phyloP scores from a whole-genome alignment of 2,113 vertebrate genomes.

The Paedocypris sp. region DNA sequence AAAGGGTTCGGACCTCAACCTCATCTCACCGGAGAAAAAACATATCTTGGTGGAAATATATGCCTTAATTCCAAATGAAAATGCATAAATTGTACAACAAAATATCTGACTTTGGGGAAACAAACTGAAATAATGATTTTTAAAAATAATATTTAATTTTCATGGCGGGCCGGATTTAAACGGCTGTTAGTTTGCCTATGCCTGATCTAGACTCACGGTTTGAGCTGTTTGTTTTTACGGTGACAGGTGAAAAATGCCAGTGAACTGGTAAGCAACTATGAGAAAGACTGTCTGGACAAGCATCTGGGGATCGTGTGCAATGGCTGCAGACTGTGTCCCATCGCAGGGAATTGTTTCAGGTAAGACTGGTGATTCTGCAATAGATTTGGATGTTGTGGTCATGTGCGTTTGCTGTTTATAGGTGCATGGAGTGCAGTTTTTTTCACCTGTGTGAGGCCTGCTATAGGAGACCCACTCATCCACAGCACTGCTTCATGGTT shows the following conservation, averaged over 20 bases:
- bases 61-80: too few relatives aligned
- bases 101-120: too few relatives aligned
- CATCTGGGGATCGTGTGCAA: conserved; percentile 61
- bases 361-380: conserved; percentile 22
- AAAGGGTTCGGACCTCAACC: too few relatives aligned
- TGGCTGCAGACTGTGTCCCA: conserved; percentile 47
- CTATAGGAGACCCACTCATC: conserved; percentile 40
- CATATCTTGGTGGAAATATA: too few relatives aligned
- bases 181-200: neutral
- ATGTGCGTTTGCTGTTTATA: conserved; percentile 23
- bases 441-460: conserved; percentile 60
- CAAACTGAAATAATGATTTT: too few relatives aligned
- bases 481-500: conserved; percentile 45
- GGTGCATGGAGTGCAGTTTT: conserved; percentile 52
- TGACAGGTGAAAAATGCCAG: conserved; percentile 50
- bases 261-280: conserved; percentile 46
- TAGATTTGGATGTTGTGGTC: neutral
- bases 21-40: too few relatives aligned
- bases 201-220: neutral
- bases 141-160: too few relatives aligned
- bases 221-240: neutral
- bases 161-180: too few relatives aligned
- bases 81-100: too few relatives aligned
- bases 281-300: conserved; percentile 50
- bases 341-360: conserved; percentile 57